A percentile compares a stretch with the other conserved stretches of the same genome.
phyloP scores from a whole-genome alignment of 2,888 invertebrate genomes.

The Pseudoips prasinana region DNA sequence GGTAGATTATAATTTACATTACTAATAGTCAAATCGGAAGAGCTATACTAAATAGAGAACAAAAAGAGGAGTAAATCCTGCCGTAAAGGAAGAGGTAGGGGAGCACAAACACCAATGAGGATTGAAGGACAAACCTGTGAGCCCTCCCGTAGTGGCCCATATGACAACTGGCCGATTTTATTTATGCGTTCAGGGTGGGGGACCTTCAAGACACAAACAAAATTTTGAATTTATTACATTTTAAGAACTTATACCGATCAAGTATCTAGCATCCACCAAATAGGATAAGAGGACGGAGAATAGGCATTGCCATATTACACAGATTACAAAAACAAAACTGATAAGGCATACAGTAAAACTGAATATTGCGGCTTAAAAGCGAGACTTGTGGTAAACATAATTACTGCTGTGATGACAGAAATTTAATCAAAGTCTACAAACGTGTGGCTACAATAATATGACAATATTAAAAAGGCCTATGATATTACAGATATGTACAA shows the following conservation, averaged over 20 bases:
- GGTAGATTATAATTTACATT: constrained; percentile 30
- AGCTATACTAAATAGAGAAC: constrained; percentile 46
- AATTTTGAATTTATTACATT: constrained; percentile 69
- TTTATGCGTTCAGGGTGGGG: constrained; percentile 84
- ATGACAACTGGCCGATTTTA: constrained; percentile 85
- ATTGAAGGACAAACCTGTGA: constrained; percentile 83
- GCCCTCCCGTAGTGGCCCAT: constrained; percentile 86
- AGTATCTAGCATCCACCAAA: constrained; percentile 62
- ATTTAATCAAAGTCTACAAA: constrained; percentile 36
- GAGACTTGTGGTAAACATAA: constrained; percentile 45
- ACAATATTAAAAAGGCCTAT: constrained; percentile 18
- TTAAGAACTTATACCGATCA: constrained; percentile 43
- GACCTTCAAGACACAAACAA: constrained; percentile 85
- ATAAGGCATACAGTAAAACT: constrained; percentile 42
- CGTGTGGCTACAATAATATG: constrained; percentile 35
- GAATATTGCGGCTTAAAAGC: constrained; percentile 51
- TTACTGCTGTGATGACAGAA: constrained; percentile 34
- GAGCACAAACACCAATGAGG: constrained; percentile 79
- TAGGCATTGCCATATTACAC: constrained; percentile 48
- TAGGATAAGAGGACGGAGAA: constrained; percentile 56
- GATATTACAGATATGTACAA: constrained; percentile 34
- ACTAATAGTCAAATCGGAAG: constrained; percentile 46
- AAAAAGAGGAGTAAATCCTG: constrained; percentile 47
- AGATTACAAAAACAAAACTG: constrained; percentile 33
- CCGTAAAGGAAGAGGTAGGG: constrained; percentile 65